Evolutionary conservation across 2,888 invertebrate species (phyloP).

Genomic region (Melipona beecheii): DNA sequence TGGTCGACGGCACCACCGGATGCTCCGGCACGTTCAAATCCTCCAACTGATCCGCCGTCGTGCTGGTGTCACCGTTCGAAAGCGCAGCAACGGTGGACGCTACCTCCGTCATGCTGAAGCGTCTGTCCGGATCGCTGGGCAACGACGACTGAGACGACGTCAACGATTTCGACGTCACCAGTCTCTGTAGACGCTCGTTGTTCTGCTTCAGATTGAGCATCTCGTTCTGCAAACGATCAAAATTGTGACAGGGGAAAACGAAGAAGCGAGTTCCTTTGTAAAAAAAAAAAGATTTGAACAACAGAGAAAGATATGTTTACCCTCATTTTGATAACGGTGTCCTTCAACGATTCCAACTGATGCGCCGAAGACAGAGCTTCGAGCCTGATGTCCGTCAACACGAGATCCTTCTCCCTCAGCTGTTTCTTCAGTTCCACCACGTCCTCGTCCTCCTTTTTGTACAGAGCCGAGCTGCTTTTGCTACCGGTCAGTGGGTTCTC

Average conservation of each 20-base stretch:
- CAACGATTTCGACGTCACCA: conserved; percentile 88
- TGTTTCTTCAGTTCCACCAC: conserved; percentile 95
- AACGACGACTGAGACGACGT: conserved; percentile 86
- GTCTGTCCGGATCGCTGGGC: conserved; percentile 83
- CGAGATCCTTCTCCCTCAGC: conserved; percentile 97
- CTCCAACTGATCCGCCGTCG: conserved; percentile 77
- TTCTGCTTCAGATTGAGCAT: conserved; percentile 98
- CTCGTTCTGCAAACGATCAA: conserved; percentile 88
- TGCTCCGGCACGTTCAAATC: conserved; percentile 79
- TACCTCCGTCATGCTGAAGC: conserved; percentile 84
- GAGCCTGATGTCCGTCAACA: conserved; percentile 97
- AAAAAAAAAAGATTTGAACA: too few relatives aligned
- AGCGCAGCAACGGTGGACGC: conserved; percentile 80
- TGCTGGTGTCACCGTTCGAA: conserved; percentile 77
- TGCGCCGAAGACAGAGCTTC: conserved; percentile 99
- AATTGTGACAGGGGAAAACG: neutral
- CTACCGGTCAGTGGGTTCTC: conserved; percentile 79
- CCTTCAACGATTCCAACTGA: conserved; percentile 97
- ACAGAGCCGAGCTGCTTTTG: conserved; percentile 81
- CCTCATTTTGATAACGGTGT: conserved; percentile 98
- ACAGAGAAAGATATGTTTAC: conserved; percentile 84
- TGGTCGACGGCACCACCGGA: conserved; percentile 72
- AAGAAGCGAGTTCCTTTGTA: too few relatives aligned
- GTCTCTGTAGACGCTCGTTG: conserved; percentile 95
- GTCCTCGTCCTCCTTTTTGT: conserved; percentile 83